These are phyloP conservation scores for Bradynema listronoti DNA, from an alignment of 1,140 invertebrate species.

Conservation along the genomic window DNA sequence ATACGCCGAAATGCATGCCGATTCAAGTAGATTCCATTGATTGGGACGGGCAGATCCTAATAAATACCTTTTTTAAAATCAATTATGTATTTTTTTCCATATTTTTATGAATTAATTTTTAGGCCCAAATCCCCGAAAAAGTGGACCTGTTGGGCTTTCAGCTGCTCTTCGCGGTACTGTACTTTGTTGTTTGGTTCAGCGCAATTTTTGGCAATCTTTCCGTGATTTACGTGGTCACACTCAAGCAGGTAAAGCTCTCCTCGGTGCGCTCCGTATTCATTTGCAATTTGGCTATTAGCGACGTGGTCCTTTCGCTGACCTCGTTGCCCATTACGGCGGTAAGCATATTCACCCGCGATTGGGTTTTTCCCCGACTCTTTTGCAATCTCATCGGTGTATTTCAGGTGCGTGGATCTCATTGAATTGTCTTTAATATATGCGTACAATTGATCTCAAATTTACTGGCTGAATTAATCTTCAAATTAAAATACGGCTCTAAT, in stretches of 20 bases:
- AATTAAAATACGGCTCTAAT: too few species aligned
- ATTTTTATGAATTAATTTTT: slow-evolving; percentile 15
- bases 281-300: slow-evolving; percentile 46
- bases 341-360: slow-evolving; percentile 54
- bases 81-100: neutral
- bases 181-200: slow-evolving; percentile 49
- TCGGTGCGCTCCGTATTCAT: slow-evolving; percentile 55
- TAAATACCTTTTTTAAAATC: slow-evolving; percentile 3
- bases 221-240: slow-evolving; percentile 52
- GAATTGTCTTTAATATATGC: too few species aligned
- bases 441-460: neutral
- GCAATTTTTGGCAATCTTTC: slow-evolving; percentile 51
- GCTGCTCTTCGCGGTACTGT: slow-evolving; percentile 49
- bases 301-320: slow-evolving; percentile 54
- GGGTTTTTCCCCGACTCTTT: slow-evolving; percentile 53
- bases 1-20: slow-evolving; percentile 16
- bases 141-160: slow-evolving; percentile 41
- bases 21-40: slow-evolving; percentile 25
- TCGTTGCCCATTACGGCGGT: slow-evolving; percentile 53
- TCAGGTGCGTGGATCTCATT: too few species aligned
- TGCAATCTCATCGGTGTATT: slow-evolving; percentile 57
- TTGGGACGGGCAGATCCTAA: slow-evolving; percentile 2
- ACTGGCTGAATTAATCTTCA: too few species aligned
- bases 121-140: slow-evolving; percentile 41
- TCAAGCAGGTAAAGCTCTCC: slow-evolving; percentile 55